A percentile compares a stretch with the other conserved stretches of the same genome.
phyloP scores from a whole-genome alignment of 1,140 invertebrate genomes.

The Steinernema khuongi region DNA sequence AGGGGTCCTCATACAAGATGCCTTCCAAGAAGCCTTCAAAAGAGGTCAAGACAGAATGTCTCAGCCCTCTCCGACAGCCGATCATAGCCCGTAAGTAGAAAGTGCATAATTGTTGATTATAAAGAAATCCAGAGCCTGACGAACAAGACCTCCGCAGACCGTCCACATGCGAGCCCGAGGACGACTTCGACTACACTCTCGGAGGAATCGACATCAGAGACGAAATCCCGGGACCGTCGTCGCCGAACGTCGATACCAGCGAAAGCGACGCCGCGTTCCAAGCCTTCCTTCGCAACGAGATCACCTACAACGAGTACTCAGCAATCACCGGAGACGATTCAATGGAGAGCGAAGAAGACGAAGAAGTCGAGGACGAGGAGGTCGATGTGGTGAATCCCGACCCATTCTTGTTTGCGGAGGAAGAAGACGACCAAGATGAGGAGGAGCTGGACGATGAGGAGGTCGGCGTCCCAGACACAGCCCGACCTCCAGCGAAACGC shows the following conservation, averaged over 20 bases:
- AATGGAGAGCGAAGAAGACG: conserved; percentile 11
- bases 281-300: neutral
- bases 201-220: neutral
- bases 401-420: neutral
- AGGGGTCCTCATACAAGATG: too few species aligned
- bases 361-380: conserved; percentile 14
- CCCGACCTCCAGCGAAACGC: neutral
- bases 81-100: too few species aligned
- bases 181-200: neutral
- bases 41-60: too few species aligned
- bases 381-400: neutral
- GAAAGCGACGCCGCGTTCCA: neutral
- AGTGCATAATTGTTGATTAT: too few species aligned
- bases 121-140: neutral
- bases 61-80: too few species aligned
- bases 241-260: neutral
- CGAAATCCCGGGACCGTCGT: neutral
- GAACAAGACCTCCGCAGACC: neutral
- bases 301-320: neutral
- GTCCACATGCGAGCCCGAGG: neutral
- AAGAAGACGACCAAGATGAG: neutral
- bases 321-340: neutral
- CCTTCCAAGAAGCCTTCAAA: too few species aligned
- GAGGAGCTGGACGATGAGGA: neutral
- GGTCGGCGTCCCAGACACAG: conserved; percentile 9